A percentile compares a stretch with the other conserved stretches of the same genome.
These are phyloP conservation scores for Typhlichthys eigenmanni DNA, from an alignment of 2,797 vertebrate genomes.

Conservation along the genomic window DNA sequence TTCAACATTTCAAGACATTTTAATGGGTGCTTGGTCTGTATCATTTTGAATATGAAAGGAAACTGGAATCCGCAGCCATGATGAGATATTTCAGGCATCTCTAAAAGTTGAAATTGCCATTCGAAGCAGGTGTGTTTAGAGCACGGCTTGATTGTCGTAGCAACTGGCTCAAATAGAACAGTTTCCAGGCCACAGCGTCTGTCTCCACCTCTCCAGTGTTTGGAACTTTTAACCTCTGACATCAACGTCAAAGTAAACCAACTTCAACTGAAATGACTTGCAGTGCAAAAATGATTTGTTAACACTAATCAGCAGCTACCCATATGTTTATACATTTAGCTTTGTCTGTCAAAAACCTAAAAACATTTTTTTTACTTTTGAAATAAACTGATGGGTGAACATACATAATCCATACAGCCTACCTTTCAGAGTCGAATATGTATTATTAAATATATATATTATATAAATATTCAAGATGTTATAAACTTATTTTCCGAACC, in stretches of 20 bases:
- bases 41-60: slow-evolving; percentile 33
- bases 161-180: slow-evolving; percentile 46
- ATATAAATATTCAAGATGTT: too few relatives aligned
- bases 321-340: not conserved
- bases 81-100: slow-evolving; percentile 35
- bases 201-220: slow-evolving; percentile 39
- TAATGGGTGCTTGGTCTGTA: slow-evolving; percentile 49
- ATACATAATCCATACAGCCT: too few relatives aligned
- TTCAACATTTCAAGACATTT: slow-evolving; percentile 53
- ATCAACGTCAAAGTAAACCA: slow-evolving; percentile 43
- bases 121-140: slow-evolving; percentile 59
- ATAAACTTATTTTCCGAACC: too few relatives aligned
- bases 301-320: slow-evolving; percentile 40
- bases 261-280: slow-evolving; percentile 21
- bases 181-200: slow-evolving; percentile 42
- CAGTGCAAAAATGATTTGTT: slow-evolving; percentile 21
- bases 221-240: slow-evolving; percentile 45
- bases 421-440: too few relatives aligned
- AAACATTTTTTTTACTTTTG: too few relatives aligned
- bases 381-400: too few relatives aligned
- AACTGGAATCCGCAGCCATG: slow-evolving; percentile 35
- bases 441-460: too few relatives aligned
- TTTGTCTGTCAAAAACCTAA: too few relatives aligned
- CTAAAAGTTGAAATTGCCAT: slow-evolving; percentile 25
- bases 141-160: slow-evolving; percentile 44